phyloP scores from a whole-genome alignment of 1,140 invertebrate species.

The Metopolophium dirhodum region DNA sequence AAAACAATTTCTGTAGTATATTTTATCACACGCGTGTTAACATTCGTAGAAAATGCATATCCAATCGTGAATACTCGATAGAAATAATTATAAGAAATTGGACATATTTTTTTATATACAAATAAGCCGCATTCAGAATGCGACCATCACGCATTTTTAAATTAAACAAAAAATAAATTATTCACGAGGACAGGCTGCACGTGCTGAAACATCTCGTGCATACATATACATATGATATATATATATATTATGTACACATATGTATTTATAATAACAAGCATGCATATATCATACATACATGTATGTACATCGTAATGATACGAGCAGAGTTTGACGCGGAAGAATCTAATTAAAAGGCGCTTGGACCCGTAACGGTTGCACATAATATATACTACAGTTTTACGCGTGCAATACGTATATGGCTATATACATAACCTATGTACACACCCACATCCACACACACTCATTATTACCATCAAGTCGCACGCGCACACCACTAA shows the following conservation, averaged over 20 bases:
- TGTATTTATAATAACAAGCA: not conserved
- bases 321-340: not conserved
- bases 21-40: too few relatives aligned
- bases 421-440: not conserved
- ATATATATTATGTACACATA: too few relatives aligned
- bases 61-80: not conserved
- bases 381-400: not conserved
- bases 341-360: conserved; percentile 41
- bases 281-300: not conserved
- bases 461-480: not conserved
- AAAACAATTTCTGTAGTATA: too few relatives aligned
- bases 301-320: not conserved
- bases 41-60: not conserved
- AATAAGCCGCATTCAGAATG: not conserved
- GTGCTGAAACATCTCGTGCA: not conserved
- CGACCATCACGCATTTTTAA: not conserved
- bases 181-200: not conserved
- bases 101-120: not conserved
- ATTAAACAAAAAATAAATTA: conserved; percentile 5
- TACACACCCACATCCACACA: not conserved
- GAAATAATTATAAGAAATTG: not conserved
- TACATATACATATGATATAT: not conserved
- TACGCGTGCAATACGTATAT: not conserved
- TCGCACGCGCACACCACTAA: not conserved
- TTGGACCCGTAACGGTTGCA: conserved; percentile 15